Percentiles rank a stretch among this genome's conserved stretches.
phyloP scores from a whole-genome alignment of 1,140 invertebrate genomes.

The Polypedilum vanderplanki region DNA sequence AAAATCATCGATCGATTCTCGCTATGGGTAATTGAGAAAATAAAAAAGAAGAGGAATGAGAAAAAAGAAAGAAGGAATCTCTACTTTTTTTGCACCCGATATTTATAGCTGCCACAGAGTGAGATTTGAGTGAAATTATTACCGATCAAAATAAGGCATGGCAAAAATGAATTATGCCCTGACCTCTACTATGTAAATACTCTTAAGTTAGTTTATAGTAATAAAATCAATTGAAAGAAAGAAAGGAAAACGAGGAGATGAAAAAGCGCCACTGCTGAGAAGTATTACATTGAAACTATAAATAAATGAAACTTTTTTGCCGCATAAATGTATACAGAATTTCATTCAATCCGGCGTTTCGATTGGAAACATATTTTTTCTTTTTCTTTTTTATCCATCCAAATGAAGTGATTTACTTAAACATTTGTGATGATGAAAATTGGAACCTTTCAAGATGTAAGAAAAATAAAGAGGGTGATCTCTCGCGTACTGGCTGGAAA shows the following conservation, averaged over 20 bases:
- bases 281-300: constrained; percentile 4
- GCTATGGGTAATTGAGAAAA: constrained; percentile 6
- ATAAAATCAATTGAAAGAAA: not conserved
- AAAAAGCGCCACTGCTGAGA: constrained; percentile 6
- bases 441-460: constrained; percentile 4
- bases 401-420: not conserved
- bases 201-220: constrained; percentile 4
- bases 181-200: constrained; percentile 12
- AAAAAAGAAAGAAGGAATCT: not conserved
- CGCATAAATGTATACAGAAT: not conserved
- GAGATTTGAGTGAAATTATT: not conserved
- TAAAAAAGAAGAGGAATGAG: not conserved
- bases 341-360: not conserved
- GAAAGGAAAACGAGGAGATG: not conserved
- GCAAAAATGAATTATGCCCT: not conserved
- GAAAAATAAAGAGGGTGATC: constrained; percentile 11
- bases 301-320: not conserved
- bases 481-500: not conserved
- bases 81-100: not conserved
- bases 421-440: constrained; percentile 2
- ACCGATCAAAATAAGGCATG: not conserved
- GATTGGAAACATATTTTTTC: not conserved
- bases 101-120: not conserved
- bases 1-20: constrained; percentile 6
- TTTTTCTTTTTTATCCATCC: too few relatives aligned